These are phyloP conservation scores for Ictidomys tridecemlineatus DNA, from an alignment of 2,113 vertebrate genomes.

Conservation along the genomic window DNA sequence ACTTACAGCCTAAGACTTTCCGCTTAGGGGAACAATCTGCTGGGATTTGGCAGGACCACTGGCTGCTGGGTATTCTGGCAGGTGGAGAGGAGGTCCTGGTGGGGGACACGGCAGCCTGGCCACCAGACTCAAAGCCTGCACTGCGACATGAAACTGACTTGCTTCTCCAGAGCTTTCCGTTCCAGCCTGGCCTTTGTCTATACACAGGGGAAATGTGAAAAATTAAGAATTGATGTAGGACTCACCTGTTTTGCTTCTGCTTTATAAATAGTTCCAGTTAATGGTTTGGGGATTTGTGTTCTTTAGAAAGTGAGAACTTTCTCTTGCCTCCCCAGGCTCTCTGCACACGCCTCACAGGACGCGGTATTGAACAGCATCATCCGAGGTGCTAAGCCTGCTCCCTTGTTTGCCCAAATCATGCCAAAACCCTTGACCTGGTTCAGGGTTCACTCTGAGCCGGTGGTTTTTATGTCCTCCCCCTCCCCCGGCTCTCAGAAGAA, in stretches of 20 bases:
- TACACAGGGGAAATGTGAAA: accelerated
- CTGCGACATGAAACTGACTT: not conserved
- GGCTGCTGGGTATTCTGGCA: not conserved
- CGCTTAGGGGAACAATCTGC: not conserved
- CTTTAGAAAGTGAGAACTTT: not conserved
- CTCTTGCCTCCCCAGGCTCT: not conserved
- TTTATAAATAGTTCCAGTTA: not conserved
- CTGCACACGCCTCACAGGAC: accelerated
- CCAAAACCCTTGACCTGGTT: not conserved
- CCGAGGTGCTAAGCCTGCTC: not conserved
- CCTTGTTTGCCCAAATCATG: not conserved
- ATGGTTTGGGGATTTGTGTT: not conserved
- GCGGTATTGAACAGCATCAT: not conserved
- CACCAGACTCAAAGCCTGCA: not conserved
- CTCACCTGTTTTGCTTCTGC: not conserved
- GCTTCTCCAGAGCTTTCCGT: not conserved
- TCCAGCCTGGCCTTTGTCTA: not conserved
- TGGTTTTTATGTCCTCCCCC: not conserved
- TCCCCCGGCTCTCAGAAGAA: not conserved
- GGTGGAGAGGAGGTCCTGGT: no score
- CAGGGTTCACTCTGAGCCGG: not conserved
- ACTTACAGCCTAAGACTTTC: not conserved
- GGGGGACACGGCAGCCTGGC: no score
- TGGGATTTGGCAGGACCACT: not conserved
- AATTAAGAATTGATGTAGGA: not conserved